Evolutionary conservation across 2,797 vertebrate genomes (phyloP).

Genomic region (Neosalanx taihuensis): DNA sequence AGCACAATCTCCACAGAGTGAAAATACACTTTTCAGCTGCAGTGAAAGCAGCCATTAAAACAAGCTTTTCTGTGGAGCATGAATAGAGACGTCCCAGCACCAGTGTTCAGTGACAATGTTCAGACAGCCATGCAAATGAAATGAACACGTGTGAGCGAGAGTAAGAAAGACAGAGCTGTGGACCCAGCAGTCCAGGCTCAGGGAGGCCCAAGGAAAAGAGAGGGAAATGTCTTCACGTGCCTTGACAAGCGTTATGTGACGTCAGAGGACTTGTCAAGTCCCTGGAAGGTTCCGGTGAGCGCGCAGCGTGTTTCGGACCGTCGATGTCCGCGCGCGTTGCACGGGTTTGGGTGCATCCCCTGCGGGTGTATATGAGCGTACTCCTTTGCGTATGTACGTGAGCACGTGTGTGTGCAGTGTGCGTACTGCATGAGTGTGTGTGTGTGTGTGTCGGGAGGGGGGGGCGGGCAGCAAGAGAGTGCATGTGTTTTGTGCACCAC

Average conservation of each 20-base stretch:
- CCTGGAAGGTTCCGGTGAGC: conserved; percentile 19
- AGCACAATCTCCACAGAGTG: neutral
- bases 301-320: neutral
- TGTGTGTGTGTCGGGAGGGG: neutral
- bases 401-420: conserved; percentile 1
- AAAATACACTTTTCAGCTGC: neutral
- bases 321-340: neutral
- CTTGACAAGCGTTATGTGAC: neutral
- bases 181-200: neutral
- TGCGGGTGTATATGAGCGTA: neutral
- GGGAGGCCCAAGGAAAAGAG: conserved; percentile 9
- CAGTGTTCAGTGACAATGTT: conserved; percentile 15
- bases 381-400: neutral
- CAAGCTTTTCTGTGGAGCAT: neutral
- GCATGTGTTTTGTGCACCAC: neutral
- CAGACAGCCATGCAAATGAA: conserved; percentile 35
- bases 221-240: conserved; percentile 10
- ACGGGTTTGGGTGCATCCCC: neutral
- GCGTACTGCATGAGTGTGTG: neutral
- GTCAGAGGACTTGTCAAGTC: conserved; percentile 22
- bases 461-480: no score
- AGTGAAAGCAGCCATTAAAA: neutral
- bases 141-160: conserved; percentile 18
- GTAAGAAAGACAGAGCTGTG: conserved; percentile 10
- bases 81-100: neutral